A percentile compares a stretch with the other conserved stretches of the same genome.
Conservation (phyloP, 2,888 invertebrate genomes). For the Globia sparganii region DNA sequence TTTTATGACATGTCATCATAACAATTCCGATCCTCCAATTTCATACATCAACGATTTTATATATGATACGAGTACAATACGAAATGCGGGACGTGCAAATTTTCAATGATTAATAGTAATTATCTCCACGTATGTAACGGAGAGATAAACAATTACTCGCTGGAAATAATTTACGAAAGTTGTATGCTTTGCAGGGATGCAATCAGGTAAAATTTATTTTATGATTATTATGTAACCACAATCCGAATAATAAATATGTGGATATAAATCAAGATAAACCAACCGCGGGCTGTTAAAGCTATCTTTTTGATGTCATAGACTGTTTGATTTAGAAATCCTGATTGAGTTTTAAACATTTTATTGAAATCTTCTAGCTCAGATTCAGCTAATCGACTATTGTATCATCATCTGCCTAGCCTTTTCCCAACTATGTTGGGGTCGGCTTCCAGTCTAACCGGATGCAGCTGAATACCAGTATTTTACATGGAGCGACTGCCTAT, state of each 20-base stretch:
- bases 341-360: slow-evolving; percentile 28
- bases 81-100: slow-evolving; percentile 25
- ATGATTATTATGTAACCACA: slow-evolving; percentile 23
- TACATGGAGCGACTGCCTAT: no score
- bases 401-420: no score
- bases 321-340: slow-evolving; percentile 23
- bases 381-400: background rate
- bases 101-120: slow-evolving; percentile 47
- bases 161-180: slow-evolving; percentile 34
- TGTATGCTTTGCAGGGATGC: slow-evolving; percentile 13
- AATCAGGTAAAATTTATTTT: slow-evolving; percentile 19
- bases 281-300: background rate
- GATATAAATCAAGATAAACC: slow-evolving; percentile 23
- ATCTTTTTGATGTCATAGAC: slow-evolving; percentile 13
- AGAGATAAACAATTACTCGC: slow-evolving; percentile 48
- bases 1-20: slow-evolving; percentile 27
- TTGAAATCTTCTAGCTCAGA: slow-evolving; percentile 8
- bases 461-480: no score
- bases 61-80: slow-evolving; percentile 22
- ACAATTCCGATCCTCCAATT: slow-evolving; percentile 47
- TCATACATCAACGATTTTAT: slow-evolving; percentile 41
- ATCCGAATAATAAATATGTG: slow-evolving; percentile 19
- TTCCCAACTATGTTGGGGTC: no score
- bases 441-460: no score
- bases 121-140: slow-evolving; percentile 27